Conservation (phyloP, 2,797 vertebrate genomes). For the Gallinago nigripennis region DNA sequence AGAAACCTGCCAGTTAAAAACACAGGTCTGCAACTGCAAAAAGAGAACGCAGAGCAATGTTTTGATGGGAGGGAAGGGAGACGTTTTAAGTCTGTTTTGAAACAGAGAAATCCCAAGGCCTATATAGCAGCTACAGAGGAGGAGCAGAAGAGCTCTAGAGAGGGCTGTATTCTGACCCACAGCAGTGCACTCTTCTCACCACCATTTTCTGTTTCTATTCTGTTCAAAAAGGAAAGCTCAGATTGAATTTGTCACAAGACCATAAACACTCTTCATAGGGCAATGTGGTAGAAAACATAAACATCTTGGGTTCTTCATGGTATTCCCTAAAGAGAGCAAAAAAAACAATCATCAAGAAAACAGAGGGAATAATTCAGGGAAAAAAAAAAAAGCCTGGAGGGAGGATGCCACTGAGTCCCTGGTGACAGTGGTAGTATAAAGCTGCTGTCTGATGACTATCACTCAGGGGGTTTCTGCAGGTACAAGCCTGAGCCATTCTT, state of each 20-base stretch:
- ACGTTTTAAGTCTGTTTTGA: background rate
- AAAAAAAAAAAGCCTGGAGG: background rate
- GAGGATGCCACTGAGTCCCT: background rate
- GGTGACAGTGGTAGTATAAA: accelerated
- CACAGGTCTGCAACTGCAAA: background rate
- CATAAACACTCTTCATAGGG: background rate
- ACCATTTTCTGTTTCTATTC: background rate
- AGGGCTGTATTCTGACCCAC: background rate
- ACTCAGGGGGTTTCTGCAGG: background rate
- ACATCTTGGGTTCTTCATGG: background rate
- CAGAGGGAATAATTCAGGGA: background rate
- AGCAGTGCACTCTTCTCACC: background rate
- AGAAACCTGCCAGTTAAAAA: background rate
- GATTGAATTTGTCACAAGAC: background rate
- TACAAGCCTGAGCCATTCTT: background rate
- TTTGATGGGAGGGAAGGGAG: background rate
- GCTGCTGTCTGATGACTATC: background rate
- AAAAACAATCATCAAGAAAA: background rate
- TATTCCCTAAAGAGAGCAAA: background rate
- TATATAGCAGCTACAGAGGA: background rate
- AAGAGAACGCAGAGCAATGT: background rate
- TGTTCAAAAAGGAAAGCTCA: background rate
- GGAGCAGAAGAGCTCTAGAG: background rate
- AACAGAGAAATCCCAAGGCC: background rate
- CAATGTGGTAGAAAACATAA: background rate